These are phyloP conservation scores for honey bee (Apis mellifera) DNA, from an alignment of 1,140 invertebrate genomes.

Conservation along the genomic window Amel_HAv3.1 CM009937.2:1500001-1500500, in stretches of 20 bases:
- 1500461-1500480: too few relatives aligned
- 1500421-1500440: too few relatives aligned
- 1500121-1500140: too few relatives aligned
- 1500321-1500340: background rate
- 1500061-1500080: constrained; percentile 1
- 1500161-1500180: constrained; percentile 36
- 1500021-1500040: background rate
- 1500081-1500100: constrained; percentile 25
- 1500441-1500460: too few relatives aligned
- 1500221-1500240: constrained; percentile 39
- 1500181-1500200: constrained; percentile 43
- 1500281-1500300: constrained; percentile 24
- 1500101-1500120: constrained; percentile 1
- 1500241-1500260: constrained; percentile 46
- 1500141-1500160: constrained; percentile 28
- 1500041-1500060: background rate
- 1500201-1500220: constrained; percentile 51
- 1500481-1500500: too few relatives aligned
- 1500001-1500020: constrained; percentile 2
- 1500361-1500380: too few relatives aligned
- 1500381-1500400: too few relatives aligned
- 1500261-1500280: constrained; percentile 11
- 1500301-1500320: background rate
- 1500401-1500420: too few relatives aligned
- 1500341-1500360: background rate